Base-by-base conservation (phyloP, 2,797 vertebrate species). In the Oreortyx pictus region DNA sequence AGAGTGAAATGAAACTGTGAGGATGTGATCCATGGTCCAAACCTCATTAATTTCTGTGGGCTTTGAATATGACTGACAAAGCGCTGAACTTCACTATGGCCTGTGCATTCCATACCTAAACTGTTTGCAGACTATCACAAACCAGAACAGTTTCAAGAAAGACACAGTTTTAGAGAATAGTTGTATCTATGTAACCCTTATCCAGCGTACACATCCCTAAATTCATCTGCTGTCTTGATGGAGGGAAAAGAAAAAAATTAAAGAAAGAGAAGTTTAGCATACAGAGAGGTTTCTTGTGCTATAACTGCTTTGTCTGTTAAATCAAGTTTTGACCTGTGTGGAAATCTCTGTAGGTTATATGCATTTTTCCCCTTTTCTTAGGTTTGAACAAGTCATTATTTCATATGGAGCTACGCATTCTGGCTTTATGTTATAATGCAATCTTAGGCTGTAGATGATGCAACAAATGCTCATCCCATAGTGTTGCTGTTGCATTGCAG, bases 171-270 rank as follows among this genome's bases (percentile, higher is more conserved):
- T 47, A 5, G 14, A 60, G 6, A 77, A 7, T n/a, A 71, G 4
- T 27, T 79, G 78, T 89, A 31, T 16, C 8, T 50, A 73, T 50
- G 4, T 62, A 73, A 74, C 22, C 7, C 1, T 57, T 82, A 49
- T 37, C 25, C 54, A 86, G 16, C 49, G 75, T 29, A 71, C 16
- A 20, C n/a, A 77, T 60, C 13, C 11, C 18, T 31, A 20, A 16
- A 11, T 77, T 82, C 44, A 27, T 43, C 19, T 61, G 24, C n/a
- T 79, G 17, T 52, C 71, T 67, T 66, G n/a, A 33, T 10, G 41
- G 9, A 50, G 31, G 41, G 1, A 5, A 13, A 52, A 66, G n/a
- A 1, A 4, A n/a, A 61, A 68, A 43, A 56, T 3, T 25, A 1
- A 4, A n/a, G 57, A 68, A 43, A 56, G 4, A 33, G 74, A 76